Base-by-base conservation (phyloP, 2,888 invertebrate genomes). In the Cecidostiba fungosa region DNA sequence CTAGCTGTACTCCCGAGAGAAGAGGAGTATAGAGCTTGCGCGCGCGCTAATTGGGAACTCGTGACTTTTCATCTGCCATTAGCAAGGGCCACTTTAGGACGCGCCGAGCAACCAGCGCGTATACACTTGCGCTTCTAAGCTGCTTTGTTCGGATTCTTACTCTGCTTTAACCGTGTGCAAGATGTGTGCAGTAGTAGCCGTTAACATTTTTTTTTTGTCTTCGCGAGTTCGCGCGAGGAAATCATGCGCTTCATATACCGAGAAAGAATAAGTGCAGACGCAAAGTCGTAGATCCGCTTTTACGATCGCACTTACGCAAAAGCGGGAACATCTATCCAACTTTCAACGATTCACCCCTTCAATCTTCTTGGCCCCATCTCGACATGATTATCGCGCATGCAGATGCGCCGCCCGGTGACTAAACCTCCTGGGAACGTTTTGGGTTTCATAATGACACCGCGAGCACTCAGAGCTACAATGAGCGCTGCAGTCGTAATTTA, bases 31-130 rank as follows among this genome's bases (percentile, higher is more conserved):
- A 39, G 29, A 62, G 23, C 29, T 72, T 26, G n/a, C 62, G 39
- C 66, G 39, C 77, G 59, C 47, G 50, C 73, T 84, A 84, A 79
- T 84, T 84, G 62, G 66, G 23, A 76, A 47, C 82, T 82, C 50
- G 76, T 82, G 83, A 78, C 77, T 78, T 83, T 77, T 78, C 59
- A 77, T 83, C 77, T 32, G 43, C 32, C 54, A 84, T 84, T 78
- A 84, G 50, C 84, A 79, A 32, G 39, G 16, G 59, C 77, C 59
- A 77, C 39, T 77, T 77, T 29, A 19, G n/a, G 50, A 23, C 29
- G 69, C 5, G n/a, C 47, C 23, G 16, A 16, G 16, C 4, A 43
- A 14, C 69, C 32, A 5, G 3, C 16, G 47, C 14, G 47, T 43
- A n/a, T 36, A n/a, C 23, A n/a, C 54, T 59, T 8, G 8, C 8